phyloP scores from a whole-genome alignment of 2,797 vertebrate genomes.

The Carapus acus region DNA sequence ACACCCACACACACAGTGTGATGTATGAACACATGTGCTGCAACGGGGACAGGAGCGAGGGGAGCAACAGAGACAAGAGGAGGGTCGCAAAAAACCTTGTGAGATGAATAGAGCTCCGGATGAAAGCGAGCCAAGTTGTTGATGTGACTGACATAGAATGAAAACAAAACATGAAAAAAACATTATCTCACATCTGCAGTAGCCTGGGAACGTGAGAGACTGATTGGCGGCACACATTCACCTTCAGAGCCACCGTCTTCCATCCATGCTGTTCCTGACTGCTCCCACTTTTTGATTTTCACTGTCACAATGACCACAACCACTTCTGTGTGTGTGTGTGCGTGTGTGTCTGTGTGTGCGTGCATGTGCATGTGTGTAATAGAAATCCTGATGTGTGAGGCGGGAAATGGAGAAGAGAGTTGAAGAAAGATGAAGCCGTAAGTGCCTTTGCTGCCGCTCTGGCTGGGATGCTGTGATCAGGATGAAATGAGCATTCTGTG shows the following conservation, averaged over 20 bases:
- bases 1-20: no score
- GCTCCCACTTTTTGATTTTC: conserved; percentile 40
- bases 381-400: neutral
- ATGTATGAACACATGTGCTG: no score
- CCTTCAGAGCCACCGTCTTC: conserved; percentile 16
- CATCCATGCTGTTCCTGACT: conserved; percentile 8
- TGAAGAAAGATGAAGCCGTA: conserved; percentile 9
- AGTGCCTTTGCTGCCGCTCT: conserved; percentile 24
- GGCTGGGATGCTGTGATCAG: conserved; percentile 45
- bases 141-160: neutral
- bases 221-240: conserved; percentile 13
- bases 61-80: neutral
- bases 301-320: conserved; percentile 19
- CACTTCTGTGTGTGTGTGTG: conserved; percentile 24
- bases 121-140: conserved; percentile 15
- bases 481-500: conserved; percentile 51
- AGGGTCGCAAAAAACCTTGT: neutral
- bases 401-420: conserved; percentile 1
- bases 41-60: no score
- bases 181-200: conserved; percentile 11
- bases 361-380: conserved; percentile 4
- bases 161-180: no score
- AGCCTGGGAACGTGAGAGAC: conserved; percentile 35
- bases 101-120: conserved; percentile 19
- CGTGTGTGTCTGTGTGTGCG: conserved; percentile 6